Conservation (phyloP, 1,140 invertebrate genomes). For the Cyclina sinensis region DNA sequence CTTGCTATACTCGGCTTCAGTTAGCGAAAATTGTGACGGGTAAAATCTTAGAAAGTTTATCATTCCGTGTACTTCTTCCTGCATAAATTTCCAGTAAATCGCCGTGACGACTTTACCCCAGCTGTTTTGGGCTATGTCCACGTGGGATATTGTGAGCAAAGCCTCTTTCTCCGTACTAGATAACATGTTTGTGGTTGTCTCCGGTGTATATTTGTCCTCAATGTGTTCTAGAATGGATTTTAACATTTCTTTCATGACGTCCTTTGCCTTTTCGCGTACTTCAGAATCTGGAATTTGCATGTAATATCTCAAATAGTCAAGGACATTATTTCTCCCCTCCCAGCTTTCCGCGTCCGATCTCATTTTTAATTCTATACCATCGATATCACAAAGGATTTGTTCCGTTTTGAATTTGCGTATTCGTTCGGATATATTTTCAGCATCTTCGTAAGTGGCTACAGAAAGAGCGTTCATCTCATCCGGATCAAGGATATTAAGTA, state of each 20-base stretch:
- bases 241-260: constrained; percentile 3
- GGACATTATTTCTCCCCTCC: constrained; percentile 34
- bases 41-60: constrained; percentile 62
- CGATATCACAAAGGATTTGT: constrained; percentile 47
- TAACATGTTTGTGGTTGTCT: constrained; percentile 57
- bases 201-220: constrained; percentile 33
- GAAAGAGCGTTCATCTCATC: constrained; percentile 56
- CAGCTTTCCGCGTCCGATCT: constrained; percentile 50
- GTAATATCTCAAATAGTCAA: constrained; percentile 43
- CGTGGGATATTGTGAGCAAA: constrained; percentile 28
- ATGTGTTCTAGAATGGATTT: constrained; percentile 39
- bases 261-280: background rate
- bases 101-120: constrained; percentile 12
- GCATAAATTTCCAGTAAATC: constrained; percentile 48
- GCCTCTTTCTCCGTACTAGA: constrained; percentile 46
- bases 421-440: constrained; percentile 38
- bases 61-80: constrained; percentile 60
- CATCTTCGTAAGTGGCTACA: constrained; percentile 51
- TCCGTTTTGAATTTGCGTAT: constrained; percentile 42
- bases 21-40: constrained; percentile 52
- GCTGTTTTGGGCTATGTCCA: background rate
- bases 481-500: constrained; percentile 55
- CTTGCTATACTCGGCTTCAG: constrained; percentile 45
- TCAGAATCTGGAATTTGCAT: constrained; percentile 16
- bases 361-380: constrained; percentile 32